Conservation (phyloP, 2,113 vertebrate species). For the Tympanuchus pallidicinctus region DNA sequence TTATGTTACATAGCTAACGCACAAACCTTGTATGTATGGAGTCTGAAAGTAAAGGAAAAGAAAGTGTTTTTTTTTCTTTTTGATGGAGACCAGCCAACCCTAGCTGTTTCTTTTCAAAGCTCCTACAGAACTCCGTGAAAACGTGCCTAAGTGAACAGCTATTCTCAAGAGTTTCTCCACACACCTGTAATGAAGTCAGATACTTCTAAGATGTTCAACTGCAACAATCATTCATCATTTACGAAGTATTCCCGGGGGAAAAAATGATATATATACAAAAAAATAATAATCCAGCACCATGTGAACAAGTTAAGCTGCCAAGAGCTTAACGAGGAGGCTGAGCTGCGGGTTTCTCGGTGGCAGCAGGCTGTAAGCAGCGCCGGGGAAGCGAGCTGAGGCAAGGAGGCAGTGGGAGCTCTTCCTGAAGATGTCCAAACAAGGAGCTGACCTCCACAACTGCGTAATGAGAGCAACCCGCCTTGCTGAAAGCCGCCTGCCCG, state of each 20-base stretch:
- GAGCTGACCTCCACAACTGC: not conserved
- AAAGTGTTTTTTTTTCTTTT: not conserved
- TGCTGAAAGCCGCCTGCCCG: not conserved
- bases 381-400: not conserved
- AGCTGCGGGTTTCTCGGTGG: not conserved
- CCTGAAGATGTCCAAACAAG: constrained; percentile 56
- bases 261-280: too few species aligned
- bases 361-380: not conserved
- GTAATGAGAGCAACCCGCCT: fast-evolving
- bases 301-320: not conserved
- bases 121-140: not conserved
- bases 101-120: not conserved
- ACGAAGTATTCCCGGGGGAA: not conserved
- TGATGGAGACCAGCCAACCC: not conserved
- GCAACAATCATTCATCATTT: not conserved
- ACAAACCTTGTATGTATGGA: not conserved
- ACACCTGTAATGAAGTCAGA: not conserved
- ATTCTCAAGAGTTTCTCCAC: not conserved
- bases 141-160: not conserved
- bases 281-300: not conserved
- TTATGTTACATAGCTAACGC: constrained; percentile 4
- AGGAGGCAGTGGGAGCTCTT: not conserved
- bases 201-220: not conserved
- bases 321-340: not conserved
- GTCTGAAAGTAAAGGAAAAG: not conserved